phyloP scores from a whole-genome alignment of 2,888 invertebrate genomes.

The Drosophila histrio region DNA sequence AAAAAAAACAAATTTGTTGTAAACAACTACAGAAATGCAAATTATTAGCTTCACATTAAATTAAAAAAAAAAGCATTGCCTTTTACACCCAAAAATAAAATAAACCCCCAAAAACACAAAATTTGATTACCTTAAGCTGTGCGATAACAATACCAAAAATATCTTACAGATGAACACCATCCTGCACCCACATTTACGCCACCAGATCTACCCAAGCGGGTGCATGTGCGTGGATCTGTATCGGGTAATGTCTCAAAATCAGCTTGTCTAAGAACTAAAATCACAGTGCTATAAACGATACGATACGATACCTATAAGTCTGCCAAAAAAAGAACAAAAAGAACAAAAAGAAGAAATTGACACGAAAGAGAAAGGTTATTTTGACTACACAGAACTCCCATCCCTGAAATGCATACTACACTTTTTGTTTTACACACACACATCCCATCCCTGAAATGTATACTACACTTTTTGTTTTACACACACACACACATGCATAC shows the following conservation, averaged over 20 bases:
- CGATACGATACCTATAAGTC: constrained; percentile 21
- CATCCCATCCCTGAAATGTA: constrained; percentile 16
- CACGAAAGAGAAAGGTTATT: constrained; percentile 63
- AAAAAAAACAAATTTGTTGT: constrained; percentile 41
- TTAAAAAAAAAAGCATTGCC: constrained; percentile 30
- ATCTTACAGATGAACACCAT: constrained; percentile 98
- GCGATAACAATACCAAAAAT: constrained; percentile 83
- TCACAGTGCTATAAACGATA: constrained; percentile 19
- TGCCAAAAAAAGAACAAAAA: constrained; percentile 25
- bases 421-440: constrained; percentile 12
- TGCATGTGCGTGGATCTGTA: constrained; percentile 96
- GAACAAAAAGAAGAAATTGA: constrained; percentile 1
- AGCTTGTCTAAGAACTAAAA: constrained; percentile 37
- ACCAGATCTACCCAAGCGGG: constrained; percentile 99
- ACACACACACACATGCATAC: constrained; percentile 12
- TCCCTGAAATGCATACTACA: constrained; percentile 32
- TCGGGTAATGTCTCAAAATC: constrained; percentile 78
- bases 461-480: constrained; percentile 24
- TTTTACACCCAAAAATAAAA: constrained; percentile 44
- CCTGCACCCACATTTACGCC: constrained; percentile 99
- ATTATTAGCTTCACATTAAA: constrained; percentile 57
- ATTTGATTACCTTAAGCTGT: constrained; percentile 85
- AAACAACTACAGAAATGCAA: constrained; percentile 44
- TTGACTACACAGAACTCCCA: constrained; percentile 50
- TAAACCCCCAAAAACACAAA: constrained; percentile 9